These are phyloP conservation scores for Eupeodes luniger DNA, from an alignment of 2,888 invertebrate species.

Conservation along the genomic window DNA sequence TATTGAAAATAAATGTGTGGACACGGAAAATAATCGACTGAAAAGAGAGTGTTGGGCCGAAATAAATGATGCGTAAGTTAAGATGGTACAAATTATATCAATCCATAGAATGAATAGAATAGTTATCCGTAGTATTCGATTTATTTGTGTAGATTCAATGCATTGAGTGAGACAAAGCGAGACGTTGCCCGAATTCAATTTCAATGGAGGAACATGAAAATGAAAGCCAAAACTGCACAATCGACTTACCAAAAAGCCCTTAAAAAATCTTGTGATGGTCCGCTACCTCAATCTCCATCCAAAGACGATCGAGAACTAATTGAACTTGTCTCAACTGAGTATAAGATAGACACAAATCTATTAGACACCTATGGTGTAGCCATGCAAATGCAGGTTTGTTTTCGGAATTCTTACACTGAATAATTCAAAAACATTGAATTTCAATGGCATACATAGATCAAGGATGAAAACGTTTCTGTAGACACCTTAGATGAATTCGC, in stretches of 20 bases:
- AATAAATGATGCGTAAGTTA: neutral
- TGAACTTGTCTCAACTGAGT: neutral
- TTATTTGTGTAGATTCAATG: neutral
- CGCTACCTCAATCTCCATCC: neutral
- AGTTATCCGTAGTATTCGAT: neutral
- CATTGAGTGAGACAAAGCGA: neutral
- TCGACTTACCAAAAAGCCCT: neutral
- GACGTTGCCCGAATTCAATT: neutral
- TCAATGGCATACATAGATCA: neutral
- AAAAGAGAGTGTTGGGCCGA: conserved; percentile 2
- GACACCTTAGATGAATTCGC: neutral
- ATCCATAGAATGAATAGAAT: neutral
- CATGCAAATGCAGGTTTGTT: neutral
- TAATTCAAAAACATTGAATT: no score
- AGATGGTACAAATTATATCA: neutral
- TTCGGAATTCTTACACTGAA: neutral
- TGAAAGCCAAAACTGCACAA: neutral
- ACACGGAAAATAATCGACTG: neutral
- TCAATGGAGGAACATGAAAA: conserved; percentile 10
- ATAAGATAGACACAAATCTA: neutral
- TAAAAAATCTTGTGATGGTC: neutral
- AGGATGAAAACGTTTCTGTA: neutral
- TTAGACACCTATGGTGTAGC: neutral
- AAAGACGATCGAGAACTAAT: conserved; percentile 6
- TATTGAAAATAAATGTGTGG: conserved; percentile 5